Evolutionary conservation across 2,797 vertebrate species (phyloP).

Genomic region (Catostomus latipinnis): DNA sequence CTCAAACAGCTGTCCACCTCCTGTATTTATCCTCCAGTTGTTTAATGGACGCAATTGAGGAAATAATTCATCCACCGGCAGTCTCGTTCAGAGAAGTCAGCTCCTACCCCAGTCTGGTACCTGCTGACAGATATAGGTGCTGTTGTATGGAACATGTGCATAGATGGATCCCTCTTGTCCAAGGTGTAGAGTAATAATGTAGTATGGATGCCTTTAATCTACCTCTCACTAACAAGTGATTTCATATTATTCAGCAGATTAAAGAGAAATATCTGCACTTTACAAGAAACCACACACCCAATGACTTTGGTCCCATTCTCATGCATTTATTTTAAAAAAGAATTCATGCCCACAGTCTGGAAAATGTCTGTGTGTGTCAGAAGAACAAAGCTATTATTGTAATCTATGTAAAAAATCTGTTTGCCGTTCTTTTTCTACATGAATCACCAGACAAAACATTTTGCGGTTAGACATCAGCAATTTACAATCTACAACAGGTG

Average conservation of each 20-base stretch:
- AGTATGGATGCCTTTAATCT: no score
- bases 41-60: not conserved
- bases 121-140: not conserved
- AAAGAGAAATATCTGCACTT: not conserved
- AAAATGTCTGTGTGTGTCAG: conserved; percentile 29
- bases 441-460: conserved; percentile 53
- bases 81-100: not conserved
- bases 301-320: not conserved
- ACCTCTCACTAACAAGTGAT: not conserved
- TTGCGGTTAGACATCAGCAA: not conserved
- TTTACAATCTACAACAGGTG: conserved; percentile 22
- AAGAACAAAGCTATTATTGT: conserved; percentile 31
- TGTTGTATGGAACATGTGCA: conserved; percentile 36
- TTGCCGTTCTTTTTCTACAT: conserved; percentile 38
- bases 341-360: conserved; percentile 38
- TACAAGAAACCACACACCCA: not conserved
- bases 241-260: not conserved
- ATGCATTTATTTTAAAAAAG: conserved; percentile 21
- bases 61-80: not conserved
- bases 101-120: not conserved
- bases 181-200: no score
- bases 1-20: conserved; percentile 6
- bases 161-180: no score
- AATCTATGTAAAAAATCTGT: conserved; percentile 14
- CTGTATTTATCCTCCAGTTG: not conserved